These are phyloP conservation scores for Deladenus siricidicola DNA, from an alignment of 2,888 invertebrate species.

Conservation along the genomic window DNA sequence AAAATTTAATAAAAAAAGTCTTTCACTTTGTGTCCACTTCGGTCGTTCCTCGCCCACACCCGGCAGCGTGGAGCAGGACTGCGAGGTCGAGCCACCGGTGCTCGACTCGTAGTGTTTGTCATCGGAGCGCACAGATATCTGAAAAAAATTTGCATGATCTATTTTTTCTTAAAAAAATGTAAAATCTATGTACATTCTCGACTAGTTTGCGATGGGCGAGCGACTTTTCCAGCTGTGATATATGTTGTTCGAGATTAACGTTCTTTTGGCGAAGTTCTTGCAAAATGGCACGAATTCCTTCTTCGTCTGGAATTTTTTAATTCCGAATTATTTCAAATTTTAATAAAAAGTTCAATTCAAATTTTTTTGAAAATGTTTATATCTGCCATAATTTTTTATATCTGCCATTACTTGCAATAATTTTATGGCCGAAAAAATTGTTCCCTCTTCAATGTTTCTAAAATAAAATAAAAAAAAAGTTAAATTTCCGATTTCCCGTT, in stretches of 20 bases:
- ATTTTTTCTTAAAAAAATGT: not conserved
- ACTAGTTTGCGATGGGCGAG: conserved; percentile 7
- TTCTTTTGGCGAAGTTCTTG: conserved; percentile 35
- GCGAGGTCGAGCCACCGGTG: not conserved
- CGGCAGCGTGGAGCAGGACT: not conserved
- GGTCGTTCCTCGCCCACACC: not conserved
- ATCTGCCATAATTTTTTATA: not conserved
- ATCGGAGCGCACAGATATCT: not conserved
- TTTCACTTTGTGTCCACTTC: not conserved
- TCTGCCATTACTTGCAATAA: not conserved
- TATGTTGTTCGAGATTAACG: conserved; percentile 17
- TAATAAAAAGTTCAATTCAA: not conserved
- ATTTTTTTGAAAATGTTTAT: not conserved
- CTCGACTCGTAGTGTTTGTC: not conserved
- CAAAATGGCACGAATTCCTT: conserved; percentile 41
- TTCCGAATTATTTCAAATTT: not conserved
- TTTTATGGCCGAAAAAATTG: not conserved
- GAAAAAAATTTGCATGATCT: no score
- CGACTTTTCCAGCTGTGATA: conserved; percentile 25
- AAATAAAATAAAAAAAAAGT: no score
- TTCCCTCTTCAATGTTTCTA: not conserved
- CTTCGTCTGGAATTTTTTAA: conserved; percentile 36
- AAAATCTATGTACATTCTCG: not conserved
- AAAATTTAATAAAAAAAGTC: not conserved
- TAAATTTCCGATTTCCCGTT: no score